phyloP scores from a whole-genome alignment of 2,797 vertebrate genomes.

The Pseudochirops corinnae region DNA sequence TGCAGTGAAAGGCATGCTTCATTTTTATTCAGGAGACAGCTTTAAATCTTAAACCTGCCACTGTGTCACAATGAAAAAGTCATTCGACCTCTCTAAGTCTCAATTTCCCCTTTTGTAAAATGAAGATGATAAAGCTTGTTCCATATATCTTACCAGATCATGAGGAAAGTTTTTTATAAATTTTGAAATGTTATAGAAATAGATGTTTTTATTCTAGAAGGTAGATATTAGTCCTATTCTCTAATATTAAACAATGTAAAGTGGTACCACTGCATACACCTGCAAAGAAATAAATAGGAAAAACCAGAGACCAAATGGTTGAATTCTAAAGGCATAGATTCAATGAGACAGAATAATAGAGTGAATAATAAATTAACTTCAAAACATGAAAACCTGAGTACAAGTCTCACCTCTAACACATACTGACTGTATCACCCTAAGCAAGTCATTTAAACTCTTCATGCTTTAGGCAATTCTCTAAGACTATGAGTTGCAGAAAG shows the following conservation, averaged over 20 bases:
- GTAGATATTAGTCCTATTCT: not conserved
- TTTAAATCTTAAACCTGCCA: not conserved
- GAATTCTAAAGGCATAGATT: not conserved
- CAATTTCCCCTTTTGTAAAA: not conserved
- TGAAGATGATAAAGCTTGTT: not conserved
- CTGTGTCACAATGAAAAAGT: not conserved
- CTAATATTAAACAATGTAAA: not conserved
- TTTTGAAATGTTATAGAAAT: not conserved
- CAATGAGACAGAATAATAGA: not conserved
- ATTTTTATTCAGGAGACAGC: not conserved
- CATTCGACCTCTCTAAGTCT: not conserved
- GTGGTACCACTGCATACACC: not conserved
- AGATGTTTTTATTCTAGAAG: not conserved
- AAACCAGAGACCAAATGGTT: not conserved
- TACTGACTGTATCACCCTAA: not conserved
- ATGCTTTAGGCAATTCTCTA: not conserved
- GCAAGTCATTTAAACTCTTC: not conserved
- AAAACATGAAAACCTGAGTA: not conserved
- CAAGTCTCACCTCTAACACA: not conserved
- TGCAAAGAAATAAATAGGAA: not conserved
- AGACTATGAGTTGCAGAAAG: not conserved
- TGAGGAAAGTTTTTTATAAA: not conserved
- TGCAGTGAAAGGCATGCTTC: not conserved
- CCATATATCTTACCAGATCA: not conserved
- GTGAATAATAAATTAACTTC: not conserved